These are phyloP conservation scores for Protobothrops flavoviridis DNA, from an alignment of 2,113 vertebrate species.

Conservation along the genomic window DNA sequence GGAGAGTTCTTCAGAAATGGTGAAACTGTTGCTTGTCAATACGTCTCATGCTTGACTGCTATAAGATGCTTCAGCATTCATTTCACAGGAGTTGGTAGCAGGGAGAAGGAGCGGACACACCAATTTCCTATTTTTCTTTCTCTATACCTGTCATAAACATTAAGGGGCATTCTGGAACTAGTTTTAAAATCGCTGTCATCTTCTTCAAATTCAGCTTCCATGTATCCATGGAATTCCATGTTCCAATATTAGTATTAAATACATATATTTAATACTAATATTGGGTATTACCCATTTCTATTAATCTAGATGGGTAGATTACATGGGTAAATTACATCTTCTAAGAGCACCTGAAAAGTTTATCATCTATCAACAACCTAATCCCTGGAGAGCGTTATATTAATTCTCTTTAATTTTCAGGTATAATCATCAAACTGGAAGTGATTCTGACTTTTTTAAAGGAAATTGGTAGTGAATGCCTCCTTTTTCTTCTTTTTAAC, in stretches of 20 bases:
- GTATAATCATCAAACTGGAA: constrained; percentile 7
- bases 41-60: constrained; percentile 22
- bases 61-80: neutral
- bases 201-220: neutral
- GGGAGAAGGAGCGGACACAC: neutral
- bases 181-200: neutral
- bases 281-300: neutral
- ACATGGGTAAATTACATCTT: neutral
- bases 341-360: neutral
- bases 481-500: constrained; percentile 7
- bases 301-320: neutral
- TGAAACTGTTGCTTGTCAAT: constrained; percentile 25
- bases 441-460: constrained; percentile 11
- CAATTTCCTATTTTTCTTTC: neutral
- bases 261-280: neutral
- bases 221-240: too few relatives aligned
- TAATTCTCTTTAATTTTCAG: neutral
- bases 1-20: constrained; percentile 39
- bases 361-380: neutral
- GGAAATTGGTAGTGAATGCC: neutral
- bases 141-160: neutral
- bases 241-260: too few relatives aligned
- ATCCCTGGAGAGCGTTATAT: neutral
- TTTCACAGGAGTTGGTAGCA: neutral
- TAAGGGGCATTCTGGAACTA: neutral